Percentiles rank a stretch among this genome's conserved stretches.
phyloP scores from a whole-genome alignment of 2,113 vertebrate genomes.

The Tautogolabrus adspersus region DNA sequence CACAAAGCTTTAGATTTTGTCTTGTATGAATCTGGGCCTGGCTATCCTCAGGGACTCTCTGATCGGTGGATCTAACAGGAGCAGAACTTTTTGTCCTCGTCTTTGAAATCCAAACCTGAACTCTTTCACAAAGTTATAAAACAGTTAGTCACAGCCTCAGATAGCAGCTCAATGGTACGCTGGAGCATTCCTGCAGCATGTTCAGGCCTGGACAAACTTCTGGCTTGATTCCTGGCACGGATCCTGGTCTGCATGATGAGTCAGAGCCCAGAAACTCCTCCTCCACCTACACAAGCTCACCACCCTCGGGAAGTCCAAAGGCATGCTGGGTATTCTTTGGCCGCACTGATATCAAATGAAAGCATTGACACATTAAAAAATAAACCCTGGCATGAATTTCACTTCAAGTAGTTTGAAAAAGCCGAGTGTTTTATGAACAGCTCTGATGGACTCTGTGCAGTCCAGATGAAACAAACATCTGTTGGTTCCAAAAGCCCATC shows the following conservation, averaged over 20 bases:
- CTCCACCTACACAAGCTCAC: background rate
- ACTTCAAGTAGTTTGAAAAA: too few relatives aligned
- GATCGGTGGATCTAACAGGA: slow-evolving; percentile 6
- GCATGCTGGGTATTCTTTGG: too few relatives aligned
- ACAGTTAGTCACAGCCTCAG: too few relatives aligned
- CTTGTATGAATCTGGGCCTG: background rate
- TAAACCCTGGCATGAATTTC: too few relatives aligned
- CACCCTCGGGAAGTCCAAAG: too few relatives aligned
- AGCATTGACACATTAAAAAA: too few relatives aligned
- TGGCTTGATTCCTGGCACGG: background rate
- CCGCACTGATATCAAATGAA: too few relatives aligned
- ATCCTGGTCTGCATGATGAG: background rate
- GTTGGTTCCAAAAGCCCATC: too few relatives aligned
- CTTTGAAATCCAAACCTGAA: background rate
- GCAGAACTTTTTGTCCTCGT: slow-evolving; percentile 7
- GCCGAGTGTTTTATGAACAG: too few relatives aligned
- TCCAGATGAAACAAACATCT: too few relatives aligned
- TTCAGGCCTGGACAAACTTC: background rate
- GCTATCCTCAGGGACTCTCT: background rate
- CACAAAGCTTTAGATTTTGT: background rate
- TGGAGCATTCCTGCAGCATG: background rate
- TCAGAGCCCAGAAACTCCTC: background rate
- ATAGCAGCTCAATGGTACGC: too few relatives aligned
- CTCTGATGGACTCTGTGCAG: too few relatives aligned
- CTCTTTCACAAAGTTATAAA: background rate